Evolutionary conservation across 2,888 invertebrate species (phyloP).

Genomic region (Steinernema carpocapsae): DNA sequence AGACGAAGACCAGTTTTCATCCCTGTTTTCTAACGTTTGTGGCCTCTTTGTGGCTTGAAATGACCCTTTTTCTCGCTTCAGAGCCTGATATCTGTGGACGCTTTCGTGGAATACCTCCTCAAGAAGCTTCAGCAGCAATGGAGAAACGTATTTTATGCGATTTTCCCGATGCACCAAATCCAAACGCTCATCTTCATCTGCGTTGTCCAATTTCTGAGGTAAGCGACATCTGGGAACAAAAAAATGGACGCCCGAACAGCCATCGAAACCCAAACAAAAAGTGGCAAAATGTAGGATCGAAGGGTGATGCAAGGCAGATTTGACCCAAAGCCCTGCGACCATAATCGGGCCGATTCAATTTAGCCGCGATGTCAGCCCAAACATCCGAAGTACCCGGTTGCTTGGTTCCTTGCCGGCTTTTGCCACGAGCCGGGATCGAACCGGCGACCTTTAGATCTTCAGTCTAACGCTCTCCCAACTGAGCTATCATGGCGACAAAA

Average conservation of each 20-base stretch:
- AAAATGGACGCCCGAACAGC: not conserved
- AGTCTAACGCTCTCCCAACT: constrained; percentile 70
- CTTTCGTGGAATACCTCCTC: constrained; percentile 57
- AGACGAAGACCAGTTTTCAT: not conserved
- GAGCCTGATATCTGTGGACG: constrained; percentile 46
- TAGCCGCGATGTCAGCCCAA: constrained; percentile 34
- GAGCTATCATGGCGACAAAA: constrained; percentile 61
- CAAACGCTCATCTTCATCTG: constrained; percentile 62
- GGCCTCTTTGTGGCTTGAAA: not conserved
- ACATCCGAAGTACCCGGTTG: not conserved
- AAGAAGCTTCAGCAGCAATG: constrained; percentile 59
- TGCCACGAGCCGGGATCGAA: constrained; percentile 69
- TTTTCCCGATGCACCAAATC: constrained; percentile 62
- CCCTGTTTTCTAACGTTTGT: constrained; percentile 23
- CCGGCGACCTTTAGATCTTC: constrained; percentile 69
- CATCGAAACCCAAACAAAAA: not conserved
- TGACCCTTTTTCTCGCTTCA: constrained; percentile 30
- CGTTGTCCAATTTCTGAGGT: constrained; percentile 62
- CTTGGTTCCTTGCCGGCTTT: constrained; percentile 28
- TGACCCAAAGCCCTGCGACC: constrained; percentile 27
- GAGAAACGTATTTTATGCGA: constrained; percentile 53
- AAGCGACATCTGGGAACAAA: not conserved
- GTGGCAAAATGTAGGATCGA: constrained; percentile 22
- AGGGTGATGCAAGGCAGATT: constrained; percentile 31
- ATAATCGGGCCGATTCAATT: constrained; percentile 6